Evolutionary conservation across 2,797 vertebrate species (phyloP).

Genomic region (Apogon hyalosoma): DNA sequence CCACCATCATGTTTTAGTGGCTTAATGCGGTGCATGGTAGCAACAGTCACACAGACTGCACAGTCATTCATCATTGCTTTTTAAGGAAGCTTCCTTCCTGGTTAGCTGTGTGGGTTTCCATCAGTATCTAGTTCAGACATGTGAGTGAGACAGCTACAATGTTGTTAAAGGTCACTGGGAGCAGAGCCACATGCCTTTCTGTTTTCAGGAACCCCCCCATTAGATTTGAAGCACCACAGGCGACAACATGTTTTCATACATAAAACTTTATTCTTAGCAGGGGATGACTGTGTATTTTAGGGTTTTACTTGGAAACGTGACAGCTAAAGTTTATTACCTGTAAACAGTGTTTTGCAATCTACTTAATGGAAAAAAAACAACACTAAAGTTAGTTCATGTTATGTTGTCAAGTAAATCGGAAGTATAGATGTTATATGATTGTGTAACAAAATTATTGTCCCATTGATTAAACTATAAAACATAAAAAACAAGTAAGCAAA

Average conservation of each 20-base stretch:
- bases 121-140: constrained; percentile 43
- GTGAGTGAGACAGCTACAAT: constrained; percentile 53
- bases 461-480: not conserved
- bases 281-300: constrained; percentile 39
- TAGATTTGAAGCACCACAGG: constrained; percentile 35
- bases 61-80: constrained; percentile 33
- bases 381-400: not conserved
- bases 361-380: not conserved
- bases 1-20: constrained; percentile 4
- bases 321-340: constrained; percentile 23
- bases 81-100: constrained; percentile 40
- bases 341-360: constrained; percentile 62
- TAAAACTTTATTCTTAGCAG: constrained; percentile 62
- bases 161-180: constrained; percentile 71
- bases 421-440: not conserved
- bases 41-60: constrained; percentile 22
- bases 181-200: constrained; percentile 73
- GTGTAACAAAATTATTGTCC: not conserved
- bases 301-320: constrained; percentile 41
- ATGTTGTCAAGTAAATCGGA: not conserved
- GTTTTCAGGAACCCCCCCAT: constrained; percentile 66
- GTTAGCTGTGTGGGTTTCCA: constrained; percentile 21
- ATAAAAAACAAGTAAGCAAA: constrained; percentile 2
- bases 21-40: not conserved
- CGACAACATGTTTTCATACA: constrained; percentile 50